Conservation (phyloP, 2,888 invertebrate genomes). For the Lasioglossum marginatum region DNA sequence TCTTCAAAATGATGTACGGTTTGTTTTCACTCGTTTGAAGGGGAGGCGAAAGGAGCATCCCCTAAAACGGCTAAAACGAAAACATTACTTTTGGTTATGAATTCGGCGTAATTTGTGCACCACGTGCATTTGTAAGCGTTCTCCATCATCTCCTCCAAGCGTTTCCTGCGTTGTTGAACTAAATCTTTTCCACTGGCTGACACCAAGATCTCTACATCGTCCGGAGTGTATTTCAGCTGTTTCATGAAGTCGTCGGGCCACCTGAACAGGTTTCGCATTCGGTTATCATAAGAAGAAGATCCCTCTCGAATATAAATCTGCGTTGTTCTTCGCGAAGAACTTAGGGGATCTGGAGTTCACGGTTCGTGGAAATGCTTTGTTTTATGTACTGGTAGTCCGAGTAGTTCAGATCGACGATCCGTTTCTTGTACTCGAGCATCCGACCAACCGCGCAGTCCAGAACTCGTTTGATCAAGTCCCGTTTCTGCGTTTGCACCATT, state of each 20-base stretch:
- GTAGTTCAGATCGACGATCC: conserved; percentile 86
- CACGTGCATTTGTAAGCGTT: conserved; percentile 66
- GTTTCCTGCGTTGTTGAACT: conserved; percentile 73
- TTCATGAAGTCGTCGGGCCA: conserved; percentile 90
- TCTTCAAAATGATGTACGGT: no score
- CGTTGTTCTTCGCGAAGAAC: background rate
- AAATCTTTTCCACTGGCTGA: conserved; percentile 87
- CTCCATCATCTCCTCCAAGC: conserved; percentile 74
- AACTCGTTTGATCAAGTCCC: conserved; percentile 86
- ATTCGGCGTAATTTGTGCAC: background rate
- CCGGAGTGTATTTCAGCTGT: conserved; percentile 89
- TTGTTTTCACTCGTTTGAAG: no score
- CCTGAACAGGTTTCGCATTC: conserved; percentile 80
- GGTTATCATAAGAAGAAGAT: background rate
- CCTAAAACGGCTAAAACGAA: no score
- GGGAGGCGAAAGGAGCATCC: no score
- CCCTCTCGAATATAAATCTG: background rate
- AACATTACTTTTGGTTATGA: background rate
- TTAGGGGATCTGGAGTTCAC: background rate
- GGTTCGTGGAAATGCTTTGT: background rate
- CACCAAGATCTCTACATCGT: conserved; percentile 88
- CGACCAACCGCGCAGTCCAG: conserved; percentile 87
- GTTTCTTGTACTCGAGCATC: conserved; percentile 87
- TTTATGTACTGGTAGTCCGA: conserved; percentile 85
- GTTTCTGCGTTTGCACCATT: conserved; percentile 87